Conservation (phyloP, 2,888 invertebrate genomes). For the Aplocera efformata region DNA sequence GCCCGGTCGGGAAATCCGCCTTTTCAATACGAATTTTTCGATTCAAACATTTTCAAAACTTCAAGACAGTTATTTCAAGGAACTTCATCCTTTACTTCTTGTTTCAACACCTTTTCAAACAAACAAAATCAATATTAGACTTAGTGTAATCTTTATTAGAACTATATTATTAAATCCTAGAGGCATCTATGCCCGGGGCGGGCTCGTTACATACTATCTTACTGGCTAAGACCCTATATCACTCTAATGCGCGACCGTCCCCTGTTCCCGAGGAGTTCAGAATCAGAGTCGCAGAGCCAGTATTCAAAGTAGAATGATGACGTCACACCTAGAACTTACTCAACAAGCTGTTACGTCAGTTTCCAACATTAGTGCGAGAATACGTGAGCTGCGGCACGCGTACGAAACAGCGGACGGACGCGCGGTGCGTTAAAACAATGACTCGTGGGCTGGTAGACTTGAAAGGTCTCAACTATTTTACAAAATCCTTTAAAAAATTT, state of each 20-base stretch:
- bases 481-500: slow-evolving; percentile 28
- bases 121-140: slow-evolving; percentile 87
- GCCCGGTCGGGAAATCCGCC: slow-evolving; percentile 53
- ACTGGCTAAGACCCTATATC: slow-evolving; percentile 57
- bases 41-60: slow-evolving; percentile 78
- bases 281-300: slow-evolving; percentile 1
- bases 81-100: slow-evolving; percentile 91
- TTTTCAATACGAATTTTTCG: slow-evolving; percentile 66
- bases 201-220: slow-evolving; percentile 64
- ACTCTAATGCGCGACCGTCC: slow-evolving; percentile 28
- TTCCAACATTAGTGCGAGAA: too few species aligned
- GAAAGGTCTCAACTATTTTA: slow-evolving; percentile 26
- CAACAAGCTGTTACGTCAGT: too few species aligned
- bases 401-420: slow-evolving; percentile 7
- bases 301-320: neutral
- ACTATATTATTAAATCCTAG: slow-evolving; percentile 69
- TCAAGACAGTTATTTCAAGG: slow-evolving; percentile 79
- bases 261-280: neutral
- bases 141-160: slow-evolving; percentile 75
- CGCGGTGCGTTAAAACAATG: slow-evolving; percentile 21
- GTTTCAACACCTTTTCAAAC: slow-evolving; percentile 91
- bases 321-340: too few species aligned
- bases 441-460: slow-evolving; percentile 30
- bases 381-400: too few species aligned
- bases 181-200: slow-evolving; percentile 55